A percentile compares a stretch with the other conserved stretches of the same genome.
phyloP scores from a whole-genome alignment of 2,113 vertebrate species.

The Hippocampus mohnikei region DNA sequence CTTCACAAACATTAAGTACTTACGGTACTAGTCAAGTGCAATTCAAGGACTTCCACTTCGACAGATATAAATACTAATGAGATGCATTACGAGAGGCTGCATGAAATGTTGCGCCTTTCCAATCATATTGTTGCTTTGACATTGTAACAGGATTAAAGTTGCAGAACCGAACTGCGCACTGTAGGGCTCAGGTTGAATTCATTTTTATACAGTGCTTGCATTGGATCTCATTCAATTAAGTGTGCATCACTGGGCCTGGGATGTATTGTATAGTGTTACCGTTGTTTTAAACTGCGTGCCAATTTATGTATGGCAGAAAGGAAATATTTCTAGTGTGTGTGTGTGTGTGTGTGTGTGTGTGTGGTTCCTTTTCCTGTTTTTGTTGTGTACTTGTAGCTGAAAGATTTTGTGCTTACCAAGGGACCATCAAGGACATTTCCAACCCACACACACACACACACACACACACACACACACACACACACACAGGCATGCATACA shows the following conservation, averaged over 20 bases:
- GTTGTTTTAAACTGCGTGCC: neutral
- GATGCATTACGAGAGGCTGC: neutral
- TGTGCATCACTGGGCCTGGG: neutral
- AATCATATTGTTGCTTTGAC: neutral
- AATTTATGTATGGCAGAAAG: constrained; percentile 2
- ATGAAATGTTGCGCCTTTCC: too few relatives aligned
- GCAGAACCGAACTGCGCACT: neutral
- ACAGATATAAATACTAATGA: neutral
- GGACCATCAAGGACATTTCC: neutral
- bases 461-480: neutral
- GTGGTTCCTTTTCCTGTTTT: neutral
- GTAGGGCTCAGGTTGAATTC: neutral
- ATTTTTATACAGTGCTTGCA: neutral
- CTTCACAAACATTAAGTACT: too few relatives aligned
- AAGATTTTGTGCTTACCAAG: neutral
- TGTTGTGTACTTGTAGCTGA: neutral
- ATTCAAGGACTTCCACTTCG: neutral
- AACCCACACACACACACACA: neutral
- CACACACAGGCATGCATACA: too few relatives aligned
- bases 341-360: neutral
- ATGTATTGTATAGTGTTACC: neutral
- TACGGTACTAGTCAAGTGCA: neutral
- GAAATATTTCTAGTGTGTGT: constrained; percentile 13
- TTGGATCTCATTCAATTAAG: neutral
- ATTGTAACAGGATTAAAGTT: neutral